phyloP scores from a whole-genome alignment of 2,797 vertebrate genomes.

The Coregonus ussuriensis region DNA sequence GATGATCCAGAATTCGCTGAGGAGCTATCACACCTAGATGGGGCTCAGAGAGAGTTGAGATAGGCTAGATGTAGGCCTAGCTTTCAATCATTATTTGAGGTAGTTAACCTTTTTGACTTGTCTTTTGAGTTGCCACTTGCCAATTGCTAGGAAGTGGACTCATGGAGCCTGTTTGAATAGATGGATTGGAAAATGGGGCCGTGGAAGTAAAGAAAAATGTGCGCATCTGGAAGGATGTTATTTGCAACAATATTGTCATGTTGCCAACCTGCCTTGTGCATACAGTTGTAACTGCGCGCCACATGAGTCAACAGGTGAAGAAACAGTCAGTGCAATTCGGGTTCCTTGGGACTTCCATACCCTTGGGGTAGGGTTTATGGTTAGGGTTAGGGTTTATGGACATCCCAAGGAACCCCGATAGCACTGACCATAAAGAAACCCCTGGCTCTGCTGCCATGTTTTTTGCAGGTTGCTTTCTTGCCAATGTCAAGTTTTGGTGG shows the following conservation, averaged over 20 bases:
- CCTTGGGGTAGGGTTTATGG: too few relatives aligned
- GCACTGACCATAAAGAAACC: too few relatives aligned
- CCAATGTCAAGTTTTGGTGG: too few relatives aligned
- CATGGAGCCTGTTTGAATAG: slow-evolving; percentile 8
- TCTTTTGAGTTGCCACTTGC: background rate
- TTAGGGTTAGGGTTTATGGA: too few relatives aligned
- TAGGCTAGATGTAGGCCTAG: too few relatives aligned
- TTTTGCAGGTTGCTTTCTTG: too few relatives aligned
- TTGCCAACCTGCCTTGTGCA: background rate
- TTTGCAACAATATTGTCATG: background rate
- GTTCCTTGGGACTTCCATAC: background rate
- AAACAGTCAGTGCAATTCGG: background rate
- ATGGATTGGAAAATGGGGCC: background rate
- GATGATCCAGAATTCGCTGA: background rate
- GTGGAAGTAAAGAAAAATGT: background rate
- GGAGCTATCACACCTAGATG: background rate
- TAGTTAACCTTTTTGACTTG: background rate
- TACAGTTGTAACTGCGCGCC: background rate
- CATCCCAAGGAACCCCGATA: too few relatives aligned
- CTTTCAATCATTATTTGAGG: too few relatives aligned
- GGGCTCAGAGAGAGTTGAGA: background rate
- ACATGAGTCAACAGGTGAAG: slow-evolving; percentile 1
- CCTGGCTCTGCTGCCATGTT: too few relatives aligned
- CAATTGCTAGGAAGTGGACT: background rate
- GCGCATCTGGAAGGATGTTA: slow-evolving; percentile 6